Evolutionary conservation across 2,113 vertebrate genomes (phyloP), one percentile per base, ranked within the genome.

Genomic region (Baryphthengus martii): DNA sequence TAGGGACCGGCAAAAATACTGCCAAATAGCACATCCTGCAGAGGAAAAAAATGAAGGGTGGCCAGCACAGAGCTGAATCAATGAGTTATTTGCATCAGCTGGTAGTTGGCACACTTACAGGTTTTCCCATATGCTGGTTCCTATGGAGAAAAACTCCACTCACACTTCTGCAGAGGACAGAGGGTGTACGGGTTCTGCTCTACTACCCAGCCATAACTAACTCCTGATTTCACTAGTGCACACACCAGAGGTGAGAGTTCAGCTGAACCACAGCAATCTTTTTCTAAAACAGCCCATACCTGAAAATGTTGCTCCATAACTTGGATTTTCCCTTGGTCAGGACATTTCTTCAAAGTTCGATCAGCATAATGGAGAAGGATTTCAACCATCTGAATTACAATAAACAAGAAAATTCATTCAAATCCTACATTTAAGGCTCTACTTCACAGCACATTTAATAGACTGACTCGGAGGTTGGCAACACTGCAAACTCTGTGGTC

Each of bases 241-340:
- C 25, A 49, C 24, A 55, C 73, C 3, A 58, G 39, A 42, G 61
- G 65, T 20, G 23, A 92, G n/a, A 73, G 31, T 3, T 91, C 37
- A 74, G 59, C 26, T 31, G 7, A 91, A 71, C 2, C 11, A 49
- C 31, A 63, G 37, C 19, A 33, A 29, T 49, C 13, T 25, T 76
- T 67, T 56, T 31, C 39, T 82, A 90, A 92, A 93, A 12, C 0
- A 82, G 42, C 75, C 3, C 49, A 25, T 98, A 99, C 99, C 97
- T 99, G 98, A 86, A 99, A 99, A 95, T 99, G 99, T 29, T 99
- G 99, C 94, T 99, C 99, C 99, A 99, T 99, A 55, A 99, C 98
- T 89, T 99, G 99, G 95, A 99, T 99, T 96, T 99, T 99, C 0
- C 99, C 99, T 90, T 99, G 99, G 55, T 99, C 99, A 20, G 99